These are phyloP conservation scores for Protodeltote pygarga DNA, from an alignment of 2,888 invertebrate species.

Conservation along the genomic window DNA sequence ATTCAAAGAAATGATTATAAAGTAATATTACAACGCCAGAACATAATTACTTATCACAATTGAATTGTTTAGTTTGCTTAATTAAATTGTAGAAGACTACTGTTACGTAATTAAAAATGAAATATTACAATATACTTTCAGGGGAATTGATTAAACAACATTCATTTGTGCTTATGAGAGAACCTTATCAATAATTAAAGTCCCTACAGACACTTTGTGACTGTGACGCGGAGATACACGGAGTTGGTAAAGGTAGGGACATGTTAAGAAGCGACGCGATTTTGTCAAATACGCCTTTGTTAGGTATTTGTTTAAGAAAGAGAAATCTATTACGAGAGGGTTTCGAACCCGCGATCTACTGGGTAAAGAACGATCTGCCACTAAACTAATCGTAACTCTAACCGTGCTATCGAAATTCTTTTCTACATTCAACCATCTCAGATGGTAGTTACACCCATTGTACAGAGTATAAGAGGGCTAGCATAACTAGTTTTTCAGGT, in stretches of 20 bases:
- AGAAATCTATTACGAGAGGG: conserved; percentile 11
- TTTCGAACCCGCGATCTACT: too few relatives aligned
- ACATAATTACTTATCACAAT: conserved; percentile 23
- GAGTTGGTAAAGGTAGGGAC: conserved; percentile 31
- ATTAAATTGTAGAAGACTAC: conserved; percentile 33
- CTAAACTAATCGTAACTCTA: too few relatives aligned
- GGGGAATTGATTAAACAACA: conserved; percentile 26
- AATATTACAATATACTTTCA: conserved; percentile 20
- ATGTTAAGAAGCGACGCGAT: conserved; percentile 21
- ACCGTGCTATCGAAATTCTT: too few relatives aligned
- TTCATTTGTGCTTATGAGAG: conserved; percentile 49
- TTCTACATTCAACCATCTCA: too few relatives aligned
- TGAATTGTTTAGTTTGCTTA: conserved; percentile 33
- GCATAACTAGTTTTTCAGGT: too few relatives aligned
- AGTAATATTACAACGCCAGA: conserved; percentile 19
- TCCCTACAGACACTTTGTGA: conserved; percentile 50
- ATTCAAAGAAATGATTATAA: conserved; percentile 11
- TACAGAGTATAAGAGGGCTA: too few relatives aligned
- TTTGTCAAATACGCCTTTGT: conserved; percentile 23
- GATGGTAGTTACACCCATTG: too few relatives aligned
- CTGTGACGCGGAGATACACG: conserved; percentile 41
- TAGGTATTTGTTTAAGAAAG: neutral
- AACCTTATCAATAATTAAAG: conserved; percentile 59
- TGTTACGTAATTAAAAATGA: conserved; percentile 25
- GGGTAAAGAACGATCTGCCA: too few relatives aligned